Evolutionary conservation across 2,113 vertebrate genomes (phyloP).

Genomic region (Bufo gargarizans): DNA sequence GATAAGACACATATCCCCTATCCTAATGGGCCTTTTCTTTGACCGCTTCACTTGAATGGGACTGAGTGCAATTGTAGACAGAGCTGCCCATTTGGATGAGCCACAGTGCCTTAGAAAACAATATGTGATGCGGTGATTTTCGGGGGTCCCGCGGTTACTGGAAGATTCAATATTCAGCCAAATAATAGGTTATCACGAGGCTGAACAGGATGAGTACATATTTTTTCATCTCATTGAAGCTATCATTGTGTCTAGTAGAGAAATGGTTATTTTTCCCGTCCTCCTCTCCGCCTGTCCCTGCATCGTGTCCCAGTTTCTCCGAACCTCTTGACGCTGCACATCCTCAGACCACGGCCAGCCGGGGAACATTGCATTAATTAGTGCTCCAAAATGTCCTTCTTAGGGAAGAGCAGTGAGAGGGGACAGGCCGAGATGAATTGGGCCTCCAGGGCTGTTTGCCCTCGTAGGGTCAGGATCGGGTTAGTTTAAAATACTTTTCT

Average conservation of each 20-base stretch:
- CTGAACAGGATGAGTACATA: too few relatives aligned
- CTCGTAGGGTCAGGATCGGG: constrained; percentile 32
- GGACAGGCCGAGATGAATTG: constrained; percentile 27
- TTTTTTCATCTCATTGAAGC: neutral
- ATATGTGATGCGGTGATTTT: too few relatives aligned
- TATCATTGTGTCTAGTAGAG: neutral
- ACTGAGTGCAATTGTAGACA: too few relatives aligned
- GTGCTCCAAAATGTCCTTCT: constrained; percentile 37
- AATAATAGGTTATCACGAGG: too few relatives aligned
- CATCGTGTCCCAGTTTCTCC: constrained; percentile 28
- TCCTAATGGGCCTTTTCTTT: too few relatives aligned
- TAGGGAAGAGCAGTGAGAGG: constrained; percentile 34
- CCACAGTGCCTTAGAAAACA: too few relatives aligned
- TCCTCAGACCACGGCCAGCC: constrained; percentile 11
- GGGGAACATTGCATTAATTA: constrained; percentile 34
- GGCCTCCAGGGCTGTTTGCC: neutral
- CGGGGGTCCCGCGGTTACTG: too few relatives aligned
- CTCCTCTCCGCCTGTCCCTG: constrained; percentile 4
- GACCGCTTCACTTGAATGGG: too few relatives aligned
- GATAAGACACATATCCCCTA: too few relatives aligned
- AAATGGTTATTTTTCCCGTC: neutral
- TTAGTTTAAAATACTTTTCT: constrained; percentile 44
- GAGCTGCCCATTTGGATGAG: too few relatives aligned
- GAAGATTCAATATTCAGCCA: too few relatives aligned
- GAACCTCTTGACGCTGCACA: neutral